phyloP scores from a whole-genome alignment of 2,888 invertebrate genomes.

The Drosophila algonquin region DNA sequence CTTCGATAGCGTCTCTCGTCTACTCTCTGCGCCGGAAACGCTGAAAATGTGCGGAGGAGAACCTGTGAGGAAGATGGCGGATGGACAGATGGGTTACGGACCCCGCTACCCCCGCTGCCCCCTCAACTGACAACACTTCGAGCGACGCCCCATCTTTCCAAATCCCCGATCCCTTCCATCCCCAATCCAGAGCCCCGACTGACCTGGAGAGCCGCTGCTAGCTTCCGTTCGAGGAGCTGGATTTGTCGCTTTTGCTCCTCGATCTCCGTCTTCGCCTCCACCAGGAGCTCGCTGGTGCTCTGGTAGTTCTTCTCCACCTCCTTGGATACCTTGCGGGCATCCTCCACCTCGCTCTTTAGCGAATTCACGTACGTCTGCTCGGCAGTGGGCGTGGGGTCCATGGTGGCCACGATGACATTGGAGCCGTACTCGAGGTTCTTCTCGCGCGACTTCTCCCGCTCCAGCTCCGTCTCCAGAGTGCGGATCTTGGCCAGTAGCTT shows the following conservation, averaged over 20 bases:
- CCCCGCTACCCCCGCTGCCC: not conserved
- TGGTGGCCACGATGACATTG: conserved; percentile 80
- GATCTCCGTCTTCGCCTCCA: conserved; percentile 89
- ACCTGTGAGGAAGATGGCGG: conserved; percentile 27
- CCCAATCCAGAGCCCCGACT: conserved; percentile 41
- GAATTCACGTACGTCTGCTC: conserved; percentile 88
- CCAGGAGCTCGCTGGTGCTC: conserved; percentile 90
- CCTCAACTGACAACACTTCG: conserved; percentile 65
- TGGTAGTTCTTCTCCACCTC: conserved; percentile 92
- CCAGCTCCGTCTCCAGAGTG: conserved; percentile 92
- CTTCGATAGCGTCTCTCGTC: conserved; percentile 51
- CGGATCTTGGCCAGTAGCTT: conserved; percentile 91
- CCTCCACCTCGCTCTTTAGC: conserved; percentile 90
- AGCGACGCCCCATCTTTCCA: conserved; percentile 16
- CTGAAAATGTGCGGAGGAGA: conserved; percentile 63
- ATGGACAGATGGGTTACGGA: not conserved
- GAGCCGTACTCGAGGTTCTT: conserved; percentile 81
- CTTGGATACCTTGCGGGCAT: conserved; percentile 91
- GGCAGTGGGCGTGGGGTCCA: conserved; percentile 83
- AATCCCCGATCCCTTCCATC: no score
- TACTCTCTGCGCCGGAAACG: conserved; percentile 50
- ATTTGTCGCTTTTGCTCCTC: conserved; percentile 92
- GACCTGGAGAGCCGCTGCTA: conserved; percentile 88
- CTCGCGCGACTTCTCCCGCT: conserved; percentile 86
- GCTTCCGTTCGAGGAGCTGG: conserved; percentile 90